A percentile compares a stretch with the other conserved stretches of the same genome.
These are phyloP conservation scores for Agapornis canus DNA, from an alignment of 2,797 vertebrate species.

Conservation along the genomic window DNA sequence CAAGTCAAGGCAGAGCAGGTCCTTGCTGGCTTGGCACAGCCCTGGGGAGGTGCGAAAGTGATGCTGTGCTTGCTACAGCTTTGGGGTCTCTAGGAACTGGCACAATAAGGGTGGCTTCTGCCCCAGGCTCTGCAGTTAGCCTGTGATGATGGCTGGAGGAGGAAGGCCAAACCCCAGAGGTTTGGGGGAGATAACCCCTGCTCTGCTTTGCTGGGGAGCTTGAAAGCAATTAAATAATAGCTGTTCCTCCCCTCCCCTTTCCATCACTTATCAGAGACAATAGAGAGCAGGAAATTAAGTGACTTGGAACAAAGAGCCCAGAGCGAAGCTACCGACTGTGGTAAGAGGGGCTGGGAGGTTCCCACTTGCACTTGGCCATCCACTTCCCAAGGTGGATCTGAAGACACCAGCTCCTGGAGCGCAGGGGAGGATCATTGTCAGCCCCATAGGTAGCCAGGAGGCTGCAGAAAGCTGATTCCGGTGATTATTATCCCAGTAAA, in stretches of 20 bases:
- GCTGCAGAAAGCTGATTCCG: conserved; percentile 15
- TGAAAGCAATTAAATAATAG: conserved; percentile 50
- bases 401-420: not conserved
- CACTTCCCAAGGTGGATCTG: not conserved
- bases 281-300: conserved; percentile 70
- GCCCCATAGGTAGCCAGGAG: not conserved
- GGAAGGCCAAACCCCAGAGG: not conserved
- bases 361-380: not conserved
- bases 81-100: not conserved
- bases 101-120: not conserved
- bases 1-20: not conserved
- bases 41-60: not conserved
- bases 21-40: not conserved
- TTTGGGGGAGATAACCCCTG: conserved; percentile 33
- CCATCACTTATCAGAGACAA: conserved; percentile 60
- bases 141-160: conserved; percentile 24
- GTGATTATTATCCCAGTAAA: not conserved
- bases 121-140: not conserved
- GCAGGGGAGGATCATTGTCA: not conserved
- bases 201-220: conserved; percentile 20
- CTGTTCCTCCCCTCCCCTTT: not conserved
- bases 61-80: not conserved
- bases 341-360: not conserved
- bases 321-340: not conserved
- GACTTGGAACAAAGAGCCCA: conserved; percentile 54